Percentiles rank a stretch among this genome's conserved stretches.
phyloP scores from a whole-genome alignment of 2,113 vertebrate species.

The Pithys albifrons region DNA sequence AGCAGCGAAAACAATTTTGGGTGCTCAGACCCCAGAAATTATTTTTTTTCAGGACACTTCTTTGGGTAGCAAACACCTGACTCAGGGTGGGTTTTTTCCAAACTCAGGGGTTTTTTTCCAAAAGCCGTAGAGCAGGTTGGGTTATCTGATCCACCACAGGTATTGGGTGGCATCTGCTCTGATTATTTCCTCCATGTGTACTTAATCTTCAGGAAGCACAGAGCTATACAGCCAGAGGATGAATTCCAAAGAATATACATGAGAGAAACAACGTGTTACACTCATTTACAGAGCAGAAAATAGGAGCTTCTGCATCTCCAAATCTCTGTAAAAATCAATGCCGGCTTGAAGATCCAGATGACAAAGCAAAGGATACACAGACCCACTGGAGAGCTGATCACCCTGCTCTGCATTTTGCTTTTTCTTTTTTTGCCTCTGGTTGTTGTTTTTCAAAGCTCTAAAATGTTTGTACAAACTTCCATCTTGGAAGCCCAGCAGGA shows the following conservation, averaged over 20 bases:
- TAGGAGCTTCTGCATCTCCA: background rate
- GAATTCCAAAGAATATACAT: background rate
- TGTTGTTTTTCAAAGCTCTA: constrained; percentile 49
- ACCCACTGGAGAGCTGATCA: background rate
- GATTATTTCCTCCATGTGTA: constrained; percentile 40
- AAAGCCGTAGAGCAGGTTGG: constrained; percentile 19
- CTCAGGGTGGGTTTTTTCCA: background rate
- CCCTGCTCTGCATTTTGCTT: constrained; percentile 27
- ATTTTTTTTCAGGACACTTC: background rate
- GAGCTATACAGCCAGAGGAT: background rate
- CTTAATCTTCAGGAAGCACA: constrained; percentile 37
- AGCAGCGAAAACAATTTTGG: background rate
- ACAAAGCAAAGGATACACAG: background rate
- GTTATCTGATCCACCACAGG: constrained; percentile 62
- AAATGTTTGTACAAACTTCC: constrained; percentile 69
- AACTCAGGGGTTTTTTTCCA: background rate
- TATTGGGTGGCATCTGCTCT: constrained; percentile 56
- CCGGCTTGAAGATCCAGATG: background rate
- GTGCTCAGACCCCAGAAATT: background rate
- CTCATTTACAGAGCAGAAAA: background rate
- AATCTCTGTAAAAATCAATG: background rate
- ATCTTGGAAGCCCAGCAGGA: constrained; percentile 57
- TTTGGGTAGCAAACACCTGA: constrained; percentile 31
- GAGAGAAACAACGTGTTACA: background rate
- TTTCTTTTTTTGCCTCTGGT: constrained; percentile 39